Evolutionary conservation across 2,113 vertebrate species (phyloP).

Genomic region (Sisor rabdophorus): DNA sequence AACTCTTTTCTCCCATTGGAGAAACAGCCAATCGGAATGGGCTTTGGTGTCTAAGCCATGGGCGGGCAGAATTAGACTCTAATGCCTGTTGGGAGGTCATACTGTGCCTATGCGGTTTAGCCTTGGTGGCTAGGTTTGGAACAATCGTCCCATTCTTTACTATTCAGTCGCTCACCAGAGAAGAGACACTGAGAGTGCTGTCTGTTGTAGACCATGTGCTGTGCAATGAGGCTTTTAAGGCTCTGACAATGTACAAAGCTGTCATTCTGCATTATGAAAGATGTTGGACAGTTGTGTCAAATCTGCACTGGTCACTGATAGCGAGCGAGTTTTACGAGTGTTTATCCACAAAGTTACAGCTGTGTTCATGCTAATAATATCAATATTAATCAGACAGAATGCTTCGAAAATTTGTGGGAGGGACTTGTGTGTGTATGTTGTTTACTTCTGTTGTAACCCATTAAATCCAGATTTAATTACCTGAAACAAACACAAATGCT

Average conservation of each 20-base stretch:
- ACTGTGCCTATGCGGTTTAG: conserved; percentile 21
- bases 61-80: conserved; percentile 67
- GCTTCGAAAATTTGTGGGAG: background rate
- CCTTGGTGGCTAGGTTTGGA: conserved; percentile 59
- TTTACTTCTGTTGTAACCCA: conserved; percentile 22
- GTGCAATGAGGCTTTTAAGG: background rate
- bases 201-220: conserved; percentile 26
- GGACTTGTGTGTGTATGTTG: conserved; percentile 15
- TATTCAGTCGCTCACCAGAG: background rate
- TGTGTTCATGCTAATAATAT: background rate
- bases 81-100: conserved; percentile 65
- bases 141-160: conserved; percentile 57
- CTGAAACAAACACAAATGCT: conserved; percentile 21
- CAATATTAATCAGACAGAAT: conserved; percentile 7
- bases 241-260: conserved; percentile 19
- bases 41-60: conserved; percentile 67
- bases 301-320: background rate
- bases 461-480: conserved; percentile 32
- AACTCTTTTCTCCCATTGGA: conserved; percentile 50
- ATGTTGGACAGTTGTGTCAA: conserved; percentile 19
- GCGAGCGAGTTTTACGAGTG: background rate
- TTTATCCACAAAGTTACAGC: conserved; percentile 3
- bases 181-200: conserved; percentile 19
- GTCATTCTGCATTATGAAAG: conserved; percentile 12
- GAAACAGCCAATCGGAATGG: conserved; percentile 65